Base-by-base conservation (phyloP, 1,140 invertebrate genomes). In the Lamellibrachia luymesi region DNA sequence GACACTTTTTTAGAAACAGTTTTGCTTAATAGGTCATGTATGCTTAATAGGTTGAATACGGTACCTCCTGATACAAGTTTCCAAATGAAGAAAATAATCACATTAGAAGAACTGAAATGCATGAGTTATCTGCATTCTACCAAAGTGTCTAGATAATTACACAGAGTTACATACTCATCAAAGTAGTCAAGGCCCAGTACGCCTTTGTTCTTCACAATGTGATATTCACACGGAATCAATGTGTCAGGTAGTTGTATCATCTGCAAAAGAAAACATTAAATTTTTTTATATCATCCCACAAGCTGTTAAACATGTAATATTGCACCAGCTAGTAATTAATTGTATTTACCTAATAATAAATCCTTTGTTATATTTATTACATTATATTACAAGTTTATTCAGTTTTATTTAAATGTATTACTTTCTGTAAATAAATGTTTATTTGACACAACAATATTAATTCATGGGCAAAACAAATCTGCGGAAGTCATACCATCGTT, bases 171-270 rank as follows among this genome's bases (percentile, higher is more conserved):
- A 95, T 94, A 96, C 96, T 96, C 95, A 93, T 96, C 95, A 94
- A 96, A 94, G 51, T 94, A 95, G 90, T 96, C 95, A 22, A 96
- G 94, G 13, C 96, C 95, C 93, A 96, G 92, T 0, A 96, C 96
- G 49, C 96, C 96, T 94, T 95, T 95, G 94, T 96, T 96, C 94
- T 96, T 96, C 2, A 96, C 95, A 94, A 96, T 95, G 92, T 96
- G 96, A 94, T 96, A 96, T 94, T 96, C 96, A 2, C 96, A 95
- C 8, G 96, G 96, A 64, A 96, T 94, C 6, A 96, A 93, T 10
- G 95, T 95, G 92, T 96, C 95, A 25, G 96, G 95, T 22, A 96
- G 93, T 89, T 95, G 94, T 38, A 96, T 93, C 5, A 94, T 94
- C 95, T 95, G 92, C 27, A 95, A 93, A 90, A 51, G 50, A 93